Percentiles rank a stretch among this genome's conserved stretches.
These are phyloP conservation scores for Drosophila flavopinicola DNA, from an alignment of 2,888 invertebrate species.

Conservation along the genomic window DNA sequence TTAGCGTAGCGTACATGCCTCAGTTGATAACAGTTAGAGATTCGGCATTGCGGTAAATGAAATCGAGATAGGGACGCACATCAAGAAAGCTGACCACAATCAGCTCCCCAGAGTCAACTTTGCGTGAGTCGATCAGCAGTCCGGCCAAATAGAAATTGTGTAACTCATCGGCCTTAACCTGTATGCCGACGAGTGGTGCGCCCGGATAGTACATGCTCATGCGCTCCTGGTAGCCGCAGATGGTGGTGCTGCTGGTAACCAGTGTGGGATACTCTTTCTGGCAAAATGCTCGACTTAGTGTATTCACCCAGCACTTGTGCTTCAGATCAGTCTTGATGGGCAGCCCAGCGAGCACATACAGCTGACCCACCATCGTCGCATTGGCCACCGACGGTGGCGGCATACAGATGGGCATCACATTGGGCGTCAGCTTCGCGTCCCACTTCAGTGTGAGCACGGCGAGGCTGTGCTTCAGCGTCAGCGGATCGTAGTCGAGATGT, in stretches of 20 bases:
- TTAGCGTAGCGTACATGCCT: constrained; percentile 13
- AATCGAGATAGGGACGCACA: constrained; percentile 51
- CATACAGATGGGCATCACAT: constrained; percentile 64
- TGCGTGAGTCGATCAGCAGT: constrained; percentile 47
- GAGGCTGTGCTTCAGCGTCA: constrained; percentile 52
- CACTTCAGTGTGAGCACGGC: constrained; percentile 53
- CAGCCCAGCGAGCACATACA: constrained; percentile 47
- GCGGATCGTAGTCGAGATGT: constrained; percentile 60
- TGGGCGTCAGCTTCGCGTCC: constrained; percentile 48
- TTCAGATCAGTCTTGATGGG: constrained; percentile 26
- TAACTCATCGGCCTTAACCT: constrained; percentile 40
- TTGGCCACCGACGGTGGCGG: constrained; percentile 42
- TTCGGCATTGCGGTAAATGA: constrained; percentile 53
- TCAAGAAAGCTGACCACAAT: constrained; percentile 53
- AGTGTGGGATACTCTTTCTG: constrained; percentile 24
- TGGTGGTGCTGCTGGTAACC: constrained; percentile 38
- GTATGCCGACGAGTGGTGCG: constrained; percentile 57
- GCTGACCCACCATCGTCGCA: constrained; percentile 45
- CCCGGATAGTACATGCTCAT: constrained; percentile 37
- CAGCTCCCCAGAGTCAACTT: not conserved
- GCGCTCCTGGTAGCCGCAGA: constrained; percentile 53
- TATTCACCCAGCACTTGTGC: constrained; percentile 54
- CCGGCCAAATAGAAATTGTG: constrained; percentile 60
- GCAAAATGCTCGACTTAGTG: constrained; percentile 48
- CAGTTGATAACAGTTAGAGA: constrained; percentile 32